phyloP scores from a whole-genome alignment of 2,113 vertebrate species.

The Shinisaurus crocodilurus region DNA sequence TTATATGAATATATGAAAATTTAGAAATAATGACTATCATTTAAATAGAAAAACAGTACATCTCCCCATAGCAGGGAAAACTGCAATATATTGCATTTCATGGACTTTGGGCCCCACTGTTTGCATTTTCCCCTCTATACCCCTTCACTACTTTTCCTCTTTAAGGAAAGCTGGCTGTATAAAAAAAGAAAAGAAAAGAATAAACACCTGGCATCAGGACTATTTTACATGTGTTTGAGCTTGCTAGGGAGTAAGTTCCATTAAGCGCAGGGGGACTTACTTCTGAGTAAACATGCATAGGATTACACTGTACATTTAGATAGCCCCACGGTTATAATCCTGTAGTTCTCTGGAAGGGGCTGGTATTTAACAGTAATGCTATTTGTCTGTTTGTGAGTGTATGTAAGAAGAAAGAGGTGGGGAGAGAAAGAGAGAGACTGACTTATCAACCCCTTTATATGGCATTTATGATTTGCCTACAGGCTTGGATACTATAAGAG shows the following conservation, averaged over 20 bases:
- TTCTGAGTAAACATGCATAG: background rate
- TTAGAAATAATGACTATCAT: background rate
- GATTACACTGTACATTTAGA: background rate
- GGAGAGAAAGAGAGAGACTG: background rate
- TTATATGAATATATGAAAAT: too few relatives aligned
- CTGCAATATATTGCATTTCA: too few relatives aligned
- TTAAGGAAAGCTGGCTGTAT: background rate
- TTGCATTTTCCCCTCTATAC: background rate
- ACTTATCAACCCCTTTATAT: too few relatives aligned
- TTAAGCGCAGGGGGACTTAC: background rate
- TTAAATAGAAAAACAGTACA: background rate
- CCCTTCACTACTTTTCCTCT: background rate
- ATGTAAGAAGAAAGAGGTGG: background rate
- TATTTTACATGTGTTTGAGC: background rate
- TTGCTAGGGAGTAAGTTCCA: background rate
- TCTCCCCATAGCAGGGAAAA: background rate
- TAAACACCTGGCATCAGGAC: background rate
- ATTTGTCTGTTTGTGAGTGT: background rate
- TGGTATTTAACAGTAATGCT: background rate
- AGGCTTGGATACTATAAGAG: too few relatives aligned
- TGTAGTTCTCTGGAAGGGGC: background rate
- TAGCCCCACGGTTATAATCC: background rate
- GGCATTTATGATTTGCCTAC: too few relatives aligned
- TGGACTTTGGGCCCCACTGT: too few relatives aligned
- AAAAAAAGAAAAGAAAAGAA: background rate